These are phyloP conservation scores for Morinoia aosen DNA, from an alignment of 2,888 invertebrate species.

Conservation along the genomic window DNA sequence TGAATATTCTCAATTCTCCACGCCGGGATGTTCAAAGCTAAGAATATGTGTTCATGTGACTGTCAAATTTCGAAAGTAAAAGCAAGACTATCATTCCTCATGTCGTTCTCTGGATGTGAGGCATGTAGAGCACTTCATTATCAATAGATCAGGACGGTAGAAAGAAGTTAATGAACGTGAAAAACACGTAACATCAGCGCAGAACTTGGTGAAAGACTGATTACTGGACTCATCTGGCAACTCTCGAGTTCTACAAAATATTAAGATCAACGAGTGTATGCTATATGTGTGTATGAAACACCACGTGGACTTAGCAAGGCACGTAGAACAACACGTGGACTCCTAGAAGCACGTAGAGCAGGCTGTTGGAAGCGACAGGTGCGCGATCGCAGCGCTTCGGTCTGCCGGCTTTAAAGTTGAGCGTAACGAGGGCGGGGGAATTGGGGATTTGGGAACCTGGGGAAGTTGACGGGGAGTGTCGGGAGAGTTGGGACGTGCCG, in stretches of 20 bases:
- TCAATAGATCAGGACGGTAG: not conserved
- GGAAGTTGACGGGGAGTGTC: not conserved
- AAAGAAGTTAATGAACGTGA: not conserved
- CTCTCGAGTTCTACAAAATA: not conserved
- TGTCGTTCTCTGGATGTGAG: not conserved
- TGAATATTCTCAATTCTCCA: not conserved
- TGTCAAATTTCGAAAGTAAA: not conserved
- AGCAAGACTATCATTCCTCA: too few species aligned
- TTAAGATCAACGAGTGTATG: not conserved
- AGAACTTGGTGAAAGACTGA: not conserved
- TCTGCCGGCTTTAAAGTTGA: constrained; percentile 30
- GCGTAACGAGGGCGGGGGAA: constrained; percentile 26
- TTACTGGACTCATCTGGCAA: not conserved
- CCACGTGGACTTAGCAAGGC: not conserved
- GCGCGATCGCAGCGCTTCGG: constrained; percentile 22
- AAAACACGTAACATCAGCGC: not conserved
- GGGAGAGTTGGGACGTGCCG: not conserved
- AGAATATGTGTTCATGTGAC: not conserved
- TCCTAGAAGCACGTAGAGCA: not conserved
- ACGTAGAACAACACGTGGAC: constrained; percentile 20
- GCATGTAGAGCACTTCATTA: not conserved
- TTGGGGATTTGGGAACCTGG: not conserved
- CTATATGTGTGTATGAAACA: not conserved
- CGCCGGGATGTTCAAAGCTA: not conserved
- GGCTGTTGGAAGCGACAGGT: constrained; percentile 8